Base-by-base conservation (phyloP, 2,113 vertebrate genomes). In the Fulmarus glacialis region DNA sequence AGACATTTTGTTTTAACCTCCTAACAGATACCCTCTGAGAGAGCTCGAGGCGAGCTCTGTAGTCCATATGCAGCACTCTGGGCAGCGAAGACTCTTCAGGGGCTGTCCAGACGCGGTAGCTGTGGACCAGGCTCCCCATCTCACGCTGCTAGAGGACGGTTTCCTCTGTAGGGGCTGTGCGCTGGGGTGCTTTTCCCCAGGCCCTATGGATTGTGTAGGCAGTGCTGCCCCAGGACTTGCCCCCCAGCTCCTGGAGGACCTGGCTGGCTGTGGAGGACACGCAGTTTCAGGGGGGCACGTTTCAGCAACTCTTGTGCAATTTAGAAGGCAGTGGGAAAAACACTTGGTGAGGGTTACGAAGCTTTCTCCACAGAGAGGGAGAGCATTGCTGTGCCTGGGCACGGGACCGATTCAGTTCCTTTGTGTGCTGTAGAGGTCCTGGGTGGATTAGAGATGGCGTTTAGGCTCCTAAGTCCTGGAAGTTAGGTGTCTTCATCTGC, bases 371-470 rank as follows among this genome's bases (percentile, higher is more conserved):
- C 14, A 8, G 36, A 32, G 42, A 16, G 8, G 19, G 34, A 36
- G 56, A 22, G 62, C 34, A 3, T 42, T 3, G 13, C 71, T n/a
- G 24, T n/a, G 17, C 8, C 78, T 24, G 40, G 50, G 5, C 34
- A 19, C 0, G 1, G 66, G 63, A 29, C 15, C 0, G 3, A 8
- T 23, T n/a, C 40, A 5, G 6, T 24, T 36, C n/a, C 18, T 43
- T 16, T 0, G 1, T 17, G 55, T 29, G 70, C 70, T 32, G 62
- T 55, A 38, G 55, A 43, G 55, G 26, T 23, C 29, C 70, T 12
- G 32, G 36, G 22, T 13, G 38, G 56, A 4, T 43, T 42, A 58
- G 70, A 29, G 50, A 3, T 15, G 78, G 48, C 2, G 0, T 34
- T 20, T n/a, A 27, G 32, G 42, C 36, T 87, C n/a, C 40, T 6